phyloP scores from a whole-genome alignment of 2,113 vertebrate species.

The Lathamus discolor region DNA sequence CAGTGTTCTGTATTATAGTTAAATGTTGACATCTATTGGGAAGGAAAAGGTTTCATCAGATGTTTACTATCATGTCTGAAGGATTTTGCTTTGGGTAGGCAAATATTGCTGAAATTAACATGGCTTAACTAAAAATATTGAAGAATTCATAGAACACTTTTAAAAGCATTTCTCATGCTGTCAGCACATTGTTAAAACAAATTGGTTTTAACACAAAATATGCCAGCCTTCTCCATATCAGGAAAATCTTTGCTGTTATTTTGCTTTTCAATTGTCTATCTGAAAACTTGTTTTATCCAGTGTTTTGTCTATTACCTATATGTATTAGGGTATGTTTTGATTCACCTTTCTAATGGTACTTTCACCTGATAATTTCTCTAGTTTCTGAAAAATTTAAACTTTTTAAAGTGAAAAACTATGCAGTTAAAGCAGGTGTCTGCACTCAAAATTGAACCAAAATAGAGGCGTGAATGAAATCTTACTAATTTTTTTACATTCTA shows the following conservation, averaged over 20 bases:
- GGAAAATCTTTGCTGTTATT: not conserved
- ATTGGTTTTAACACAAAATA: not conserved
- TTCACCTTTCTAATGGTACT: not conserved
- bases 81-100: not conserved
- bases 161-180: not conserved
- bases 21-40: not conserved
- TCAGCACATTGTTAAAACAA: too few relatives aligned
- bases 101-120: not conserved
- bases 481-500: not conserved
- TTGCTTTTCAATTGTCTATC: not conserved
- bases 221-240: not conserved
- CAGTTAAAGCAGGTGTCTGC: not conserved
- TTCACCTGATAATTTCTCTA: not conserved
- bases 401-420: not conserved
- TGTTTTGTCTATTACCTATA: not conserved
- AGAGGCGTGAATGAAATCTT: not conserved
- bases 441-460: not conserved
- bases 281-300: not conserved
- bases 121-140: not conserved
- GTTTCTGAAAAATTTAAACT: not conserved
- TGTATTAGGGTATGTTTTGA: not conserved
- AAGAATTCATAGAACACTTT: not conserved
- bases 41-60: constrained; percentile 2
- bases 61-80: not conserved
- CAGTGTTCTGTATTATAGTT: not conserved